Base-by-base conservation (phyloP, 2,797 vertebrate species). In the Sphenodon punctatus region DNA sequence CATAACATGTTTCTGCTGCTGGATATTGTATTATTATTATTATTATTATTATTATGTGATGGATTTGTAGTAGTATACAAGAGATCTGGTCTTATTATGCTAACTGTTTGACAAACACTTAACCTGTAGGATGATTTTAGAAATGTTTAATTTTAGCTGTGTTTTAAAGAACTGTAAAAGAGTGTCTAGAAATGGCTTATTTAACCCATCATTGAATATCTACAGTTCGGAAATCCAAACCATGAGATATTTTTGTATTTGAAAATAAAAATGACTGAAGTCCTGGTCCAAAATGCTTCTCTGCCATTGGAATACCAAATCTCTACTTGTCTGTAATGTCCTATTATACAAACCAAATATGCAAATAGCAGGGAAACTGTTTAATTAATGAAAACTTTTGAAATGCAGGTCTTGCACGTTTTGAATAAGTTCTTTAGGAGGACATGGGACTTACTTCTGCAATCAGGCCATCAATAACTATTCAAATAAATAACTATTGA, bases 341-440 rank as follows among this genome's bases (percentile, higher is more conserved):
- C 53, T n/a, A 20, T 48, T 60, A 22, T 20, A 83, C 64, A 0
- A 0, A 48, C 46, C 14, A 56, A n/a, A n/a, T n/a, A n/a, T n/a
- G n/a, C n/a, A n/a, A n/a, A n/a, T n/a, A n/a, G n/a, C n/a, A n/a
- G n/a, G n/a, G n/a, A n/a, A n/a, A n/a, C n/a, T n/a, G n/a, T n/a
- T n/a, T n/a, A n/a, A n/a, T n/a, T n/a, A n/a, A n/a, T n/a, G n/a
- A n/a, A n/a, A n/a, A n/a, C n/a, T n/a, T n/a, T n/a, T n/a, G n/a
- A n/a, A n/a, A n/a, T n/a, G n/a, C n/a, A n/a, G n/a, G n/a, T n/a
- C n/a, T n/a, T n/a, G n/a, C n/a, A n/a, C n/a, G n/a, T n/a, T n/a
- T n/a, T n/a, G n/a, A n/a, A n/a, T n/a, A n/a, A n/a, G n/a, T n/a
- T n/a, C n/a, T n/a, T n/a, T n/a, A n/a, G n/a, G n/a, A n/a, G n/a